A percentile compares a stretch with the other conserved stretches of the same genome.
Conservation (phyloP, 2,113 vertebrate species). For the Misgurnus mizolepis region DNA sequence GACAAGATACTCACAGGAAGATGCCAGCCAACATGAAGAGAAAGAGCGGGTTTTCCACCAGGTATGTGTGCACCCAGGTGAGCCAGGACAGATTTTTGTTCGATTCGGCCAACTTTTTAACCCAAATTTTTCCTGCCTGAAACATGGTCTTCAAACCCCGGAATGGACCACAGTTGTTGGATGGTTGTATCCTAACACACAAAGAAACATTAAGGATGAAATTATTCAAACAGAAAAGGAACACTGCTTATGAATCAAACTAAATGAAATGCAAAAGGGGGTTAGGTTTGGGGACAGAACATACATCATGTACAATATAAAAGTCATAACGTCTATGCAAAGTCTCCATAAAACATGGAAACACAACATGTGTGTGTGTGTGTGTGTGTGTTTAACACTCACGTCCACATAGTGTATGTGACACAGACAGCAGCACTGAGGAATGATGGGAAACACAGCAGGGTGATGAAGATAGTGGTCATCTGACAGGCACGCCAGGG, state of each 20-base stretch:
- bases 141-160: slow-evolving; percentile 80
- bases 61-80: slow-evolving; percentile 70
- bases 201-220: background rate
- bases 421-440: slow-evolving; percentile 83
- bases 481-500: slow-evolving; percentile 91
- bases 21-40: slow-evolving; percentile 76
- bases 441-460: slow-evolving; percentile 94
- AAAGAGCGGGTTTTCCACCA: slow-evolving; percentile 84
- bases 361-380: background rate
- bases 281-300: no score
- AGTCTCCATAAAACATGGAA: no score
- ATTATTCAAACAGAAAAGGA: background rate
- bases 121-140: slow-evolving; percentile 79
- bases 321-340: no score
- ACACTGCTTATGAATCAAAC: background rate
- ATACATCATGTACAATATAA: no score
- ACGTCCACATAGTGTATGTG: slow-evolving; percentile 92
- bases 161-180: slow-evolving; percentile 85
- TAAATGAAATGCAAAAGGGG: no score
- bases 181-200: slow-evolving; percentile 79
- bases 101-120: slow-evolving; percentile 69
- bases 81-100: slow-evolving; percentile 77
- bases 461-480: slow-evolving; percentile 88
- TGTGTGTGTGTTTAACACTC: slow-evolving; percentile 68
- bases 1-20: slow-evolving; percentile 81